phyloP scores from a whole-genome alignment of 2,113 vertebrate species.

The Apodemus sylvaticus region DNA sequence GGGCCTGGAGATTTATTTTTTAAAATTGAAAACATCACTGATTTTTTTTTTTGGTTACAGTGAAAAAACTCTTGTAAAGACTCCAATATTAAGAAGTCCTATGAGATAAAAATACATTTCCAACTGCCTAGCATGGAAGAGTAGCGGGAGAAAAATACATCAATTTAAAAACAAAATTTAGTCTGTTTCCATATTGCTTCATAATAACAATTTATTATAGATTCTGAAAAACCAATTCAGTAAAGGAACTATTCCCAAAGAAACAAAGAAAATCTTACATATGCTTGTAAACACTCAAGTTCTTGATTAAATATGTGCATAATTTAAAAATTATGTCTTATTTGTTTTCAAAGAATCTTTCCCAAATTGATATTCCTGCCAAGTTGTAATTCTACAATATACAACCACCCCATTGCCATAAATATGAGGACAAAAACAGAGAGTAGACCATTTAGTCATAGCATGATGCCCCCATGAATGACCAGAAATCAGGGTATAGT shows the following conservation, averaged over 20 bases:
- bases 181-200: background rate
- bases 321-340: background rate
- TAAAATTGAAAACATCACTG: constrained; percentile 34
- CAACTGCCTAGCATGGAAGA: background rate
- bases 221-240: constrained; percentile 17
- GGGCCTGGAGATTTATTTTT: background rate
- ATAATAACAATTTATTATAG: background rate
- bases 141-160: background rate
- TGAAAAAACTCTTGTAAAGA: constrained; percentile 44
- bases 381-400: background rate
- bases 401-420: background rate
- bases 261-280: background rate
- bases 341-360: constrained; percentile 10
- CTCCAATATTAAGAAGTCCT: background rate
- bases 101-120: constrained; percentile 27
- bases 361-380: background rate
- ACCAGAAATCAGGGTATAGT: background rate
- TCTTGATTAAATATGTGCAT: background rate
- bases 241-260: constrained; percentile 4
- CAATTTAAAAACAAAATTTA: constrained; percentile 50
- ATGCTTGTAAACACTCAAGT: constrained; percentile 11
- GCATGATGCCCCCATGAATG: background rate
- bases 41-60: background rate
- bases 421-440: background rate
- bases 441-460: background rate